Evolutionary conservation across 2,888 invertebrate species (phyloP), one percentile per base, ranked within the genome.

Genomic region (Charanyca ferruginea): DNA sequence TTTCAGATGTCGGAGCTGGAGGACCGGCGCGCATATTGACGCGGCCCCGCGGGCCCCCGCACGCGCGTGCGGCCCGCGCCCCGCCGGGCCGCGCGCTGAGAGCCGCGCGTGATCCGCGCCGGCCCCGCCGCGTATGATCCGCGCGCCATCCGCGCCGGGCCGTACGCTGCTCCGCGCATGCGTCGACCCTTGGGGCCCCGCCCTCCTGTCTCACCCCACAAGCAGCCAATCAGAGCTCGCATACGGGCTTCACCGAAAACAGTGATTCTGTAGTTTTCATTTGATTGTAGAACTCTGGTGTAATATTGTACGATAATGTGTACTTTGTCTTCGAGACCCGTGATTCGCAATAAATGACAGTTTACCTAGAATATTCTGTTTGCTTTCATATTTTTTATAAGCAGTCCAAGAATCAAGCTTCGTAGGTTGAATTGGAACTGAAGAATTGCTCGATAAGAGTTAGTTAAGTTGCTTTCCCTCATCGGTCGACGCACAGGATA

Each of bases 11-110:
- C 93, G 3, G 95, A 95, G 77, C 80, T 93, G 75, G 94, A 95
- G 51, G 95, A 95, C 60, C 89, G 95, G 59, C 95, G 94, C 85
- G 93, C 95, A 59, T 95, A 95, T 93, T 95, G 95, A 95, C 93
- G 89, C 72, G 85, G 77, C 85, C 16, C 53, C 44, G 16, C 45
- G 49, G 6, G 13, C 59, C 25, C 25, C 25, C 25, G 2, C 25
- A 7, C 6, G 25, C 25, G 6, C 25, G 6, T 2, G 2, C 2
- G 25, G 25, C 25, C 25, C 25, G 28, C 8, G 28, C 28, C 8
- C 28, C 28, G 2, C 8, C 28, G 59, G 42, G 13, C 48, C n/a
- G n/a, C n/a, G n/a, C n/a, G n/a, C n/a, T n/a, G n/a, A n/a, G n/a
- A n/a, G n/a, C n/a, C n/a, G 28, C 42, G 13, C 13, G 18, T 62